Conservation (phyloP, 2,797 vertebrate species). For the Enteromius viviparus region DNA sequence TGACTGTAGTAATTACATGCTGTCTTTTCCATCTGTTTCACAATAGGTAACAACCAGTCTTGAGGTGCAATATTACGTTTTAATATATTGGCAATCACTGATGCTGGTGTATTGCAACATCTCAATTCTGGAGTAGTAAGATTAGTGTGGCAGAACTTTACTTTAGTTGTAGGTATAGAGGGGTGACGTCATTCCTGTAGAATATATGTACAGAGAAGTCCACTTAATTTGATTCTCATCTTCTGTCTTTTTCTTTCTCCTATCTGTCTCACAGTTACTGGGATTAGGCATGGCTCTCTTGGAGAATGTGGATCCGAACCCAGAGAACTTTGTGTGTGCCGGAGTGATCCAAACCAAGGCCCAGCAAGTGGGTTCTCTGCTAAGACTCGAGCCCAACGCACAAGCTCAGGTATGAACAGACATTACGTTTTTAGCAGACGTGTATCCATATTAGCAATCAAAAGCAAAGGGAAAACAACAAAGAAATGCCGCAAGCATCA, state of each 20-base stretch:
- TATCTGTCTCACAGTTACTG: constrained; percentile 75
- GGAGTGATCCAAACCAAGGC: constrained; percentile 92
- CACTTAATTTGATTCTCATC: not conserved
- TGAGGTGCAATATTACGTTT: not conserved
- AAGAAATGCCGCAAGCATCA: not conserved
- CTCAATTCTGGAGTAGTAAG: not conserved
- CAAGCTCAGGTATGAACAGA: constrained; percentile 85
- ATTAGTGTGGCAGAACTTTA: not conserved
- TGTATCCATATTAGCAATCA: not conserved
- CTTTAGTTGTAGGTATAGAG: not conserved
- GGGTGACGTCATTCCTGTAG: not conserved
- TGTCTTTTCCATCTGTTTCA: not conserved
- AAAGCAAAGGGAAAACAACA: not conserved
- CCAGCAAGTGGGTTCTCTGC: constrained; percentile 90
- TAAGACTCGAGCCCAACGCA: constrained; percentile 90
- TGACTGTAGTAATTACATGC: not conserved
- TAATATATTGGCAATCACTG: not conserved
- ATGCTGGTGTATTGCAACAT: not conserved
- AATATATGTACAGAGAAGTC: not conserved
- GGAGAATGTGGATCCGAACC: constrained; percentile 92
- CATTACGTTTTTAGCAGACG: not conserved
- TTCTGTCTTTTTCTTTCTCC: not conserved
- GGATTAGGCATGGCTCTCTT: constrained; percentile 88
- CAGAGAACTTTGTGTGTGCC: constrained; percentile 91
- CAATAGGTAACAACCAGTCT: not conserved